A percentile compares a stretch with the other conserved stretches of the same genome.
Evolutionary conservation across 2,888 invertebrate species (phyloP).

Genomic region (Ferrisia virgata): DNA sequence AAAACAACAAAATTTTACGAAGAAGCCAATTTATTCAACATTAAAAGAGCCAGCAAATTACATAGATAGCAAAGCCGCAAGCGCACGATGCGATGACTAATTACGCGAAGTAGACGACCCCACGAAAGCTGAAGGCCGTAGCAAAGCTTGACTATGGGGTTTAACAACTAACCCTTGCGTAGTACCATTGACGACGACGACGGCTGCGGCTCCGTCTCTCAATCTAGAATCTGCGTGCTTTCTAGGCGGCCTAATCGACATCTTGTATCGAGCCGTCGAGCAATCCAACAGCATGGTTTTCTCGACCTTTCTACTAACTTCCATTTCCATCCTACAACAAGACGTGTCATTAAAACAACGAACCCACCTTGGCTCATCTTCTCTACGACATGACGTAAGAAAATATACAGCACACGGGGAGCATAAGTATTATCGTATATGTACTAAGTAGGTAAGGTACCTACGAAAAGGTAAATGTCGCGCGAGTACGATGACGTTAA

Average conservation of each 20-base stretch:
- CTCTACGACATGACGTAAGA: neutral
- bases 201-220: conserved; percentile 51
- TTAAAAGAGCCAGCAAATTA: neutral
- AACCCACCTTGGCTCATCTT: neutral
- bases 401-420: neutral
- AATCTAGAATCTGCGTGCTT: conserved; percentile 56
- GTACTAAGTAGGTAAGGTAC: too few species aligned
- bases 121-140: neutral
- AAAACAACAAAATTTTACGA: neutral
- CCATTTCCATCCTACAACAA: conserved; percentile 29
- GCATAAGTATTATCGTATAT: too few species aligned
- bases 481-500: neutral
- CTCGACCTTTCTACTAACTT: conserved; percentile 52
- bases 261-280: conserved; percentile 71
- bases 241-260: conserved; percentile 69
- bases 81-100: neutral
- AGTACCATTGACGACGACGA: neutral
- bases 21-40: neutral
- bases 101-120: neutral
- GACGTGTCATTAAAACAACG: neutral
- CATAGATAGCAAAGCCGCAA: neutral
- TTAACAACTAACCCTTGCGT: conserved; percentile 37
- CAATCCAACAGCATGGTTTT: conserved; percentile 64
- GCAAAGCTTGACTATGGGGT: neutral
- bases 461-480: conserved; percentile 17